Percentiles rank a stretch among this genome's conserved stretches.
These are phyloP conservation scores for Physella acuta DNA, from an alignment of 1,140 invertebrate species.

Conservation along the genomic window DNA sequence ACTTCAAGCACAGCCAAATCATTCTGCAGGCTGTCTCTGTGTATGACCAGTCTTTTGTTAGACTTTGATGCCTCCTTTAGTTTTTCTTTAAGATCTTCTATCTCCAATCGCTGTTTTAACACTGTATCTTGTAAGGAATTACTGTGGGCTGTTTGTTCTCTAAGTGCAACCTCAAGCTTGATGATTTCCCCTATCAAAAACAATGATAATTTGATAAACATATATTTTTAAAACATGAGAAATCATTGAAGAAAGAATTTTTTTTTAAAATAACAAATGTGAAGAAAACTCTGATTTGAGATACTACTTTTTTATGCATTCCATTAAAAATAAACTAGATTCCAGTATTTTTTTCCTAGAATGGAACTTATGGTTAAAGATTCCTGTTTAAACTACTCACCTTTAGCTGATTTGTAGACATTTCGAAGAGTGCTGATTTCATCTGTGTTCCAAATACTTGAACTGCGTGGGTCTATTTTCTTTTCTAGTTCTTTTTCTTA, in stretches of 20 bases:
- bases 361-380: no score
- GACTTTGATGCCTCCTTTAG: conserved; percentile 1
- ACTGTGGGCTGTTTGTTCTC: not conserved
- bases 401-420: conserved; percentile 24
- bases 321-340: no score
- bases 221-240: no score
- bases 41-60: conserved; percentile 5
- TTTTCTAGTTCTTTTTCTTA: conserved; percentile 10
- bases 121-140: not conserved
- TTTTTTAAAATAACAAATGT: no score
- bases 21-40: conserved; percentile 15
- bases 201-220: no score
- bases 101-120: not conserved
- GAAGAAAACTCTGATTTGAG: no score
- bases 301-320: no score
- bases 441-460: conserved; percentile 23
- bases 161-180: not conserved
- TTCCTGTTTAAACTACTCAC: no score
- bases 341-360: no score
- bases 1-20: conserved; percentile 17
- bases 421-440: conserved; percentile 18
- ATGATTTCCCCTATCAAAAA: conserved; percentile 5
- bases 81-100: not conserved
- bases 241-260: no score
- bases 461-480: conserved; percentile 17